Conservation (phyloP, 2,888 invertebrate genomes). For the Acleris literana region DNA sequence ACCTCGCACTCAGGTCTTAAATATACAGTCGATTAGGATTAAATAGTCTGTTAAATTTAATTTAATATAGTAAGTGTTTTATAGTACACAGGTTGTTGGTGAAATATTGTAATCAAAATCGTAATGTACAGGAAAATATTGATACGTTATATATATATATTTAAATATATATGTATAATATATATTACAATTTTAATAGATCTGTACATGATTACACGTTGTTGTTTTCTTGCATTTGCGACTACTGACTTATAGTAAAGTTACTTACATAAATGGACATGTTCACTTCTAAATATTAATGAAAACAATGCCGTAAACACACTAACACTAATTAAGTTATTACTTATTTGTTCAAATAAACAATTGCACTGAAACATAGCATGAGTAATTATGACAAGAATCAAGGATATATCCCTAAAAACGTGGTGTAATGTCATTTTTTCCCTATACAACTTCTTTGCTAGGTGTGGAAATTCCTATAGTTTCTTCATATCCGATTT, state of each 20-base stretch:
- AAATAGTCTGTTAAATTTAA: not conserved
- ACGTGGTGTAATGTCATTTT: conserved; percentile 33
- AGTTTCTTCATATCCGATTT: conserved; percentile 94
- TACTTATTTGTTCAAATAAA: conserved; percentile 73
- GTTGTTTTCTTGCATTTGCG: conserved; percentile 58
- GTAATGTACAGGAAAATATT: conserved; percentile 36
- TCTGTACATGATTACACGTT: conserved; percentile 77
- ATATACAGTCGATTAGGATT: too few species aligned
- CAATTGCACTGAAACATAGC: conserved; percentile 75
- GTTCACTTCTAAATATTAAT: conserved; percentile 65
- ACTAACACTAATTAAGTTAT: conserved; percentile 58
- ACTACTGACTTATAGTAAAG: conserved; percentile 67
- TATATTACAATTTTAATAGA: conserved; percentile 62
- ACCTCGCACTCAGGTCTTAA: too few species aligned
- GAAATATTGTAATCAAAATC: conserved; percentile 6
- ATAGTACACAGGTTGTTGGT: not conserved
- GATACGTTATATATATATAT: conserved; percentile 43
- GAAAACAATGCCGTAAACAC: conserved; percentile 62
- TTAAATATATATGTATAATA: conserved; percentile 40
- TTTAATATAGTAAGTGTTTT: not conserved
- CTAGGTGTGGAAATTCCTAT: conserved; percentile 96
- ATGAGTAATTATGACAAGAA: conserved; percentile 60
- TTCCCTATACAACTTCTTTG: conserved; percentile 88
- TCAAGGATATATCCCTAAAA: conserved; percentile 45
- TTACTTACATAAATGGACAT: conserved; percentile 74